Percentiles rank a stretch among this genome's conserved stretches.
Conservation (phyloP, 1,140 invertebrate genomes). For the Battus philenor region DNA sequence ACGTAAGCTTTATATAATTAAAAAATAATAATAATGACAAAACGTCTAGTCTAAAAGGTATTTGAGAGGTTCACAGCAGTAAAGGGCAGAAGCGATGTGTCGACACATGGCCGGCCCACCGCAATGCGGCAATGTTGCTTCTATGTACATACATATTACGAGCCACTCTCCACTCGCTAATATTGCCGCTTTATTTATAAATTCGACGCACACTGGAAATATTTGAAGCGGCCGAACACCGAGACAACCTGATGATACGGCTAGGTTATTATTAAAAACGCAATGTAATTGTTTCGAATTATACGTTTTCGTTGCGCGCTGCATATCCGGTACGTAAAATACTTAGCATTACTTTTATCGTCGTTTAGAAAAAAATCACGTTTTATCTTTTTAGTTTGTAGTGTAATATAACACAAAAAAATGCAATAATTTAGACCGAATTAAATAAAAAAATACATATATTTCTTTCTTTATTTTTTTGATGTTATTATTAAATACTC, state of each 20-base stretch:
- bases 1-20: too few species aligned
- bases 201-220: constrained; percentile 38
- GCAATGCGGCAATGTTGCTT: constrained; percentile 67
- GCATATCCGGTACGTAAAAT: too few species aligned
- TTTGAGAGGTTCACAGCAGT: constrained; percentile 41
- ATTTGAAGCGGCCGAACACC: constrained; percentile 26
- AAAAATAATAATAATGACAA: background rate
- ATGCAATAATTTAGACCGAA: too few species aligned
- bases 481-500: too few species aligned
- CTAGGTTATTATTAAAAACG: constrained; percentile 23
- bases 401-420: too few species aligned
- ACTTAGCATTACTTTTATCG: too few species aligned
- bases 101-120: constrained; percentile 60
- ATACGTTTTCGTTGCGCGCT: constrained; percentile 1
- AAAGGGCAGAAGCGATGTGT: constrained; percentile 67
- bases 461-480: too few species aligned
- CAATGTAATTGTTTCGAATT: constrained; percentile 19
- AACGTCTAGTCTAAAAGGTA: constrained; percentile 32
- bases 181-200: constrained; percentile 56
- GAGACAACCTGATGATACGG: constrained; percentile 24
- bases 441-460: too few species aligned
- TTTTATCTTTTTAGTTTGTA: too few species aligned
- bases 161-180: constrained; percentile 52
- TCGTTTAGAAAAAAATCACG: too few species aligned
- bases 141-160: constrained; percentile 61